Evolutionary conservation across 92 coral and sea anemone species (phyloP).

Genomic region (Zoanthus sociatus): DNA sequence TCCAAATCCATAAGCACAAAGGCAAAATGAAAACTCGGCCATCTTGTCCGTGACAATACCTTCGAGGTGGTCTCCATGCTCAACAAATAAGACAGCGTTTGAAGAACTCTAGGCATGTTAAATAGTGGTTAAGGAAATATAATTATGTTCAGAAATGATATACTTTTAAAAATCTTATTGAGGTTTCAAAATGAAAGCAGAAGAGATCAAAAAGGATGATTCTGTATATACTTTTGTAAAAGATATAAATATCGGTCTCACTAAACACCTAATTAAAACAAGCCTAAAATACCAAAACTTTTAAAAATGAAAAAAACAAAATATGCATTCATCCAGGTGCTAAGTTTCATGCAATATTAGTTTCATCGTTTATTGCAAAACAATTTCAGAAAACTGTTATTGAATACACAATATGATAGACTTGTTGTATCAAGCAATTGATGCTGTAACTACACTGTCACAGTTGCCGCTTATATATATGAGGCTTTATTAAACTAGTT

Average conservation of each 20-base stretch:
- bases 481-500: not conserved
- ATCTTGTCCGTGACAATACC: conserved; percentile 27
- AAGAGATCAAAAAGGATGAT: not conserved
- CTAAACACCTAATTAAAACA: conserved; percentile 5
- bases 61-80: conserved; percentile 42
- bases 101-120: not conserved
- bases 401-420: not conserved
- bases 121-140: conserved; percentile 18
- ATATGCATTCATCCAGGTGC: conserved; percentile 4
- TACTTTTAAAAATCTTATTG: not conserved
- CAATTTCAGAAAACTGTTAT: not conserved
- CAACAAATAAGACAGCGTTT: conserved; percentile 31
- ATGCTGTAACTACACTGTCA: not conserved
- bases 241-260: not conserved
- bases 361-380: not conserved
- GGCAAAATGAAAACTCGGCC: conserved; percentile 12
- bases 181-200: not conserved
- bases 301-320: not conserved
- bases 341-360: not conserved
- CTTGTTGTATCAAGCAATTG: not conserved
- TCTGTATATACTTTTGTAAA: not conserved
- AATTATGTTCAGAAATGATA: not conserved
- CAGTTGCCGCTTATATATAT: not conserved
- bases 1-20: conserved; percentile 39
- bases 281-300: not conserved